A percentile compares a stretch with the other conserved stretches of the same genome.
These are phyloP conservation scores for Drosophila acutilabella DNA, from an alignment of 2,888 invertebrate genomes.

Conservation along the genomic window DNA sequence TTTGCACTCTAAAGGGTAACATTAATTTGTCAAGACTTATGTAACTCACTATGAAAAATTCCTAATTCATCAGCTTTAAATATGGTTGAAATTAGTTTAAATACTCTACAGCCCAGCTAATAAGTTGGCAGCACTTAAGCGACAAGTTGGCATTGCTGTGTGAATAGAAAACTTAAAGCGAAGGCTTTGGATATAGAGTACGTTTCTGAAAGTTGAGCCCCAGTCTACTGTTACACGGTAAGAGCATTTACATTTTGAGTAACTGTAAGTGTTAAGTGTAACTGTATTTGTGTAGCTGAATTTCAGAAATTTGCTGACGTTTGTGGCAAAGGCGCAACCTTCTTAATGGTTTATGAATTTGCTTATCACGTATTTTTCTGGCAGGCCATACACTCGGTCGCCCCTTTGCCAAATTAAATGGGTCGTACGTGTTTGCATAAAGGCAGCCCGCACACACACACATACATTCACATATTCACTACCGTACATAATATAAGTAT, in stretches of 20 bases:
- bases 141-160: slow-evolving; percentile 3
- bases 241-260: slow-evolving; percentile 15
- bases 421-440: slow-evolving; percentile 74
- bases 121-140: neutral
- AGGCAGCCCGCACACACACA: slow-evolving; percentile 33
- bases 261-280: neutral
- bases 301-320: slow-evolving; percentile 33
- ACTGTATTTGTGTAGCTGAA: slow-evolving; percentile 15
- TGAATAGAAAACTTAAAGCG: neutral
- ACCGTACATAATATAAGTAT: slow-evolving; percentile 10
- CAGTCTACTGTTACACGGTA: neutral
- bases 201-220: neutral
- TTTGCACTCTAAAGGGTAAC: slow-evolving; percentile 12
- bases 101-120: neutral
- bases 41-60: neutral
- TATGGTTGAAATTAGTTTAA: neutral
- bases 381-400: slow-evolving; percentile 59
- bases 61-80: neutral
- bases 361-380: slow-evolving; percentile 74
- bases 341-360: slow-evolving; percentile 74
- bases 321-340: slow-evolving; percentile 53
- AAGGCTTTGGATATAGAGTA: too few relatives aligned
- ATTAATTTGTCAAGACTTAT: slow-evolving; percentile 1
- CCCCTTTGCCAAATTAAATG: slow-evolving; percentile 71
- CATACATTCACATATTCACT: neutral